phyloP scores from a whole-genome alignment of 1,140 invertebrate species.

The Bombus sylvicola region DNA sequence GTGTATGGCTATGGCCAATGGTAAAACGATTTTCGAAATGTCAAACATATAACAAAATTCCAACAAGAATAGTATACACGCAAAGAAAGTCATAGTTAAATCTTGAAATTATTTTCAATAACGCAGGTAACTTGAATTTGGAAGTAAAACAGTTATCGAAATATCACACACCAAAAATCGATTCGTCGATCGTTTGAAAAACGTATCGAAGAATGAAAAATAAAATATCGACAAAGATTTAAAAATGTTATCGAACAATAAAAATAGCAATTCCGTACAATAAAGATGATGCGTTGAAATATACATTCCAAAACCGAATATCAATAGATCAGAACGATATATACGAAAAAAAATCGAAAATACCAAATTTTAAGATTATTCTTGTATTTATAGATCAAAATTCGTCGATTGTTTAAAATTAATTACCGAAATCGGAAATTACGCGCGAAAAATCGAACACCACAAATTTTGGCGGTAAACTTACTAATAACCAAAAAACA shows the following conservation, averaged over 20 bases:
- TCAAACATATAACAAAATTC: neutral
- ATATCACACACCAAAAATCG: neutral
- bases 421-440: neutral
- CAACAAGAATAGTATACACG: neutral
- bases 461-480: constrained; percentile 27
- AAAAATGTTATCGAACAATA: neutral
- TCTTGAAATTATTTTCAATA: neutral
- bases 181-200: neutral
- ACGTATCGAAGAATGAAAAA: neutral
- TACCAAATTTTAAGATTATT: neutral
- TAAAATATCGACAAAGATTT: neutral
- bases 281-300: neutral
- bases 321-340: neutral
- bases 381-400: neutral
- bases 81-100: neutral
- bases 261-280: neutral
- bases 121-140: rapidly evolving
- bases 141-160: neutral
- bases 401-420: neutral
- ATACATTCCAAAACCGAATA: neutral
- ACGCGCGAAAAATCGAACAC: neutral
- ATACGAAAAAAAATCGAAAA: neutral
- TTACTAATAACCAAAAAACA: neutral
- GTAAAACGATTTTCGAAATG: neutral
- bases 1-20: no score